Base-by-base conservation (phyloP, 2,113 vertebrate genomes). In the Forbesichthys agassizii region DNA sequence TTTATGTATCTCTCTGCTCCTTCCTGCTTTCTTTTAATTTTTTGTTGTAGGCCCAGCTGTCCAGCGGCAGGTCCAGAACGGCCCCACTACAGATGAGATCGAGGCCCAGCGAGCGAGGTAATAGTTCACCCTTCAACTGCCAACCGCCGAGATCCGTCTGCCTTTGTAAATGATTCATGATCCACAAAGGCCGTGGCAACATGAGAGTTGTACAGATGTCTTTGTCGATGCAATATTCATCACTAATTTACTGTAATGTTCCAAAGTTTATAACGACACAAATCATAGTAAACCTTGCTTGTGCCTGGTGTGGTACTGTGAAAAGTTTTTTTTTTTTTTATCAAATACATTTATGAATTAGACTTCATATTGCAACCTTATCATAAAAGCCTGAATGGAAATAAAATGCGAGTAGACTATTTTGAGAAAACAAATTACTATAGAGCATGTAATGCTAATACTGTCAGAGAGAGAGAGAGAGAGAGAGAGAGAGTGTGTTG, bases 91-190 rank as follows among this genome's bases (percentile, higher is more conserved):
- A 78, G 98, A 99, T 46, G 97, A 99, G 87, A 93, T 96, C 82
- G 97, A 99, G 86, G 92, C 92, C 74, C 97, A 98, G 88, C 96
- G 97, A 93, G 88, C 90, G 0, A 96, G 97, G 97, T 98, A 90
- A 90, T 33, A 36, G 3, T 3, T 33, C 13, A 2, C 63, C 3
- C 3, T n/a, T 33, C 16, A 20, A 20, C 11, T 11, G 56, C 10
- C 56, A 58, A 58, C 20, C 33, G 3, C 18, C 8, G 11, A 3
- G 18, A 27, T 18, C 12, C 4, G 5, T n/a, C 47, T 53, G 33
- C 14, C 53, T 33, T 53, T 42, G 36, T 42, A 6, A 42, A 42
- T 8, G 36, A 42, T 42, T 42, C 49, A 52, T 7, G 9, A 52
- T 12, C 6, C 6, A 16, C 54, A 14, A 13, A 42, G 6, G 12